These are phyloP conservation scores for Phalacrocorax aristotelis DNA, from an alignment of 2,113 vertebrate species.

Conservation along the genomic window DNA sequence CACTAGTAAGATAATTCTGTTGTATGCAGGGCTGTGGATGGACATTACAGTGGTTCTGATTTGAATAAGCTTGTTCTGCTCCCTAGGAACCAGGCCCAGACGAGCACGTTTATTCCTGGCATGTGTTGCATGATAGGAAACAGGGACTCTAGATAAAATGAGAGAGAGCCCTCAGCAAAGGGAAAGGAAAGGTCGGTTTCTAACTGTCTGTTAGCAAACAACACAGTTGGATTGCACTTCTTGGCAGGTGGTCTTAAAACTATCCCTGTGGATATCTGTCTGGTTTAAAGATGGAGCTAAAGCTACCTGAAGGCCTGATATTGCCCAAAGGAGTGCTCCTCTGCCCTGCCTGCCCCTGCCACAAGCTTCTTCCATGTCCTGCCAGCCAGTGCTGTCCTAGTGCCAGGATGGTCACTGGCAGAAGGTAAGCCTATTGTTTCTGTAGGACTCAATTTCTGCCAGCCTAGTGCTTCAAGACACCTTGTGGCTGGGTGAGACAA, in stretches of 20 bases:
- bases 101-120: neutral
- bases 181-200: neutral
- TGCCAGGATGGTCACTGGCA: neutral
- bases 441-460: neutral
- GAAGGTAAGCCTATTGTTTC: neutral
- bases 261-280: neutral
- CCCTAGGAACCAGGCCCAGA: rapidly evolving
- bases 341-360: neutral
- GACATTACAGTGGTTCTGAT: neutral
- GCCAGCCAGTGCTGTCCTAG: neutral
- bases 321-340: neutral
- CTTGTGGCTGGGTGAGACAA: neutral
- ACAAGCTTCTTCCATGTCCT: neutral
- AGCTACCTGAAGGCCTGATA: neutral
- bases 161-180: neutral
- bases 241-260: neutral
- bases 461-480: neutral
- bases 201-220: neutral
- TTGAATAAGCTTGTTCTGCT: neutral
- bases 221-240: neutral
- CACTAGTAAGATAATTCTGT: slow-evolving; percentile 26
- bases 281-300: neutral
- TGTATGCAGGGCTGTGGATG: neutral
- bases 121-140: neutral
- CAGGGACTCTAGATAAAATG: neutral